Conservation (phyloP, 2,888 invertebrate genomes). For the Drosophila colorata region DNA sequence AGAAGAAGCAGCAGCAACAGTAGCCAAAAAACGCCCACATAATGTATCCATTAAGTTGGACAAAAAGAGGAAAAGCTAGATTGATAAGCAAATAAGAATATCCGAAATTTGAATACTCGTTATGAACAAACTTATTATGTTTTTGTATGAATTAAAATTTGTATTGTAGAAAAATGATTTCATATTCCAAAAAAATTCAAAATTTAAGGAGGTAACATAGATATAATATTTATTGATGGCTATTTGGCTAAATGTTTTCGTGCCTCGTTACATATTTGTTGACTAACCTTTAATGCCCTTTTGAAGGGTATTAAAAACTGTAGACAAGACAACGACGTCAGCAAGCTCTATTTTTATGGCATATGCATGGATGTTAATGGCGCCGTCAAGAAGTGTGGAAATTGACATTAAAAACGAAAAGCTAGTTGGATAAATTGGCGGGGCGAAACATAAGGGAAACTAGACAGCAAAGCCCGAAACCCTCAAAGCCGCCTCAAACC, state of each 20-base stretch:
- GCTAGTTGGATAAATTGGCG: background rate
- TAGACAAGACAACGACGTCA: slow-evolving; percentile 16
- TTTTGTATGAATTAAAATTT: background rate
- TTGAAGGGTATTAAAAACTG: slow-evolving; percentile 12
- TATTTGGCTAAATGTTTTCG: too few species aligned
- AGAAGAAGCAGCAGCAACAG: slow-evolving; percentile 26
- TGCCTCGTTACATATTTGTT: too few species aligned
- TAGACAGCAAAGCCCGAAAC: background rate
- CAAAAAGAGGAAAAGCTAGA: slow-evolving; percentile 13
- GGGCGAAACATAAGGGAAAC: background rate
- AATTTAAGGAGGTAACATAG: too few species aligned
- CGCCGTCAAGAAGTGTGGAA: slow-evolving; percentile 55
- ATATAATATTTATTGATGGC: too few species aligned
- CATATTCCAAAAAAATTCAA: too few species aligned
- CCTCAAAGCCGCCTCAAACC: too few species aligned
- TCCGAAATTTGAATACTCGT: slow-evolving; percentile 4
- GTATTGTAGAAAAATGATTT: too few species aligned
- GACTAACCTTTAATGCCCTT: background rate
- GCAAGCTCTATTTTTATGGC: slow-evolving; percentile 29
- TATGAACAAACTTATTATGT: background rate
- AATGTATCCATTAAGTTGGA: slow-evolving; percentile 65
- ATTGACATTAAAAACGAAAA: slow-evolving; percentile 24
- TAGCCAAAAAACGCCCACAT: background rate
- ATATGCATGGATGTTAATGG: slow-evolving; percentile 46
- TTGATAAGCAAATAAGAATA: background rate